Evolutionary conservation across 2,113 vertebrate genomes (phyloP), one percentile per base, ranked within the genome.

Genomic region (Hystrix cristata): DNA sequence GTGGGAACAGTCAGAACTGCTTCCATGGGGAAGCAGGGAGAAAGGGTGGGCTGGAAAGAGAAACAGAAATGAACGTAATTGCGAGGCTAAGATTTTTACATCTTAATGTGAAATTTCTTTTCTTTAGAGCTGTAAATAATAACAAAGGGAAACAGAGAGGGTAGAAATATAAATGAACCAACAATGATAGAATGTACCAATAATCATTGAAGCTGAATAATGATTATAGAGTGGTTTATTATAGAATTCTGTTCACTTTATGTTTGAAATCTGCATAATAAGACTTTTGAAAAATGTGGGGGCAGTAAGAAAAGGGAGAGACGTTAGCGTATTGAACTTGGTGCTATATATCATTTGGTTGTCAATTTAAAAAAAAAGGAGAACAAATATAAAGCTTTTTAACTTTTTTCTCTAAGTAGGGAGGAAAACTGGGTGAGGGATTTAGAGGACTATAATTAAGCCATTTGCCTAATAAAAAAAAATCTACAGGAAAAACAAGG

Each of bases 301-400:
- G 43, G 29, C 18, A 15, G 25, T 59, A 51, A 79, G 55, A 51
- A 57, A 85, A 86, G 43, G 64, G n/a, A 95, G 19, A 86, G 65
- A 53, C 78, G 55, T 74, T 83, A 89, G 46, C 4, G 14, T 60
- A 59, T 83, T 89, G 59, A 86, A 72, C 29, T 81, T 82, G 62
- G 15, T 31, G 18, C 43, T 90, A 19, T 94, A 29, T 25, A 53
- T 29, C 60, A 4, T 86, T 76, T 48, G 60, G 53, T 82, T 91
- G 60, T 94, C 51, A 86, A 2, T 34, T 69, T 69, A 8, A 51
- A 87, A 57, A 86, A 94, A 95, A 69, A 27, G 21, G 65, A 57
- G 89, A 96, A 90, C 21, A 67, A 55, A 64, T 51, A 13, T 29
- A 62, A 92, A 87, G n/a, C 18, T 59, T 91, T 74, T 95, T 9